Evolutionary conservation across 1,140 invertebrate genomes (phyloP), one percentile per base, ranked within the genome.

Genomic region (Cherax quadricarinatus): DNA sequence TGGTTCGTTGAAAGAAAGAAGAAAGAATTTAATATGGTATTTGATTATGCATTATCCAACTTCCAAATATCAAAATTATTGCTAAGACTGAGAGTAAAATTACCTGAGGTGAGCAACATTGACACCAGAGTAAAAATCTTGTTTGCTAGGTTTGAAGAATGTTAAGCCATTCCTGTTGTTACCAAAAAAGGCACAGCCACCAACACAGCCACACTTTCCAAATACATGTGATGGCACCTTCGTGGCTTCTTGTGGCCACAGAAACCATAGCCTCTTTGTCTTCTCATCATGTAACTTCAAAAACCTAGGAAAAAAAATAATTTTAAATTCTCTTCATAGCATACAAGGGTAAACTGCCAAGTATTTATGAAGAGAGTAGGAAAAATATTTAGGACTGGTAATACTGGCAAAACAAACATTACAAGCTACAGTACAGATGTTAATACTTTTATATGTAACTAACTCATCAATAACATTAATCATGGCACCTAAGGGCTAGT

Each of bases 141-240:
- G 96, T 49, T 96, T 96, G 94, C 96, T 97, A 0, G 98, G 98
- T 94, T 98, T 98, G 90, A 99, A 98, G 95, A 99, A 99, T 93
- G 96, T 97, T 30, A 96, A 95, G 1, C 98, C 98, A 95, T 98
- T 98, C 94, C 96, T 96, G 95, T 98, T 98, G 79, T 96, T 97
- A 6, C 98, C 98, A 95, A 99, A 99, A 95, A 99, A 99, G 21
- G 96, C 95, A 94, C 98, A 99, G 0, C 98, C 98, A 4, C 99
- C 99, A 75, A 98, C 97, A 95, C 99, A 99, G 0, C 98, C 99
- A 95, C 99, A 99, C 93, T 97, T 97, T n/a, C 96, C 96, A 10
- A 96, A 94, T n/a, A 95, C 94, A 60, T 94, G 30, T 95, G 93
- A 96, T 95, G 95, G 86, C 94, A 95, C 91, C 94, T 95, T 84